phyloP scores from a whole-genome alignment of 2,113 vertebrate genomes.

The Amphilophus citrinellus region DNA sequence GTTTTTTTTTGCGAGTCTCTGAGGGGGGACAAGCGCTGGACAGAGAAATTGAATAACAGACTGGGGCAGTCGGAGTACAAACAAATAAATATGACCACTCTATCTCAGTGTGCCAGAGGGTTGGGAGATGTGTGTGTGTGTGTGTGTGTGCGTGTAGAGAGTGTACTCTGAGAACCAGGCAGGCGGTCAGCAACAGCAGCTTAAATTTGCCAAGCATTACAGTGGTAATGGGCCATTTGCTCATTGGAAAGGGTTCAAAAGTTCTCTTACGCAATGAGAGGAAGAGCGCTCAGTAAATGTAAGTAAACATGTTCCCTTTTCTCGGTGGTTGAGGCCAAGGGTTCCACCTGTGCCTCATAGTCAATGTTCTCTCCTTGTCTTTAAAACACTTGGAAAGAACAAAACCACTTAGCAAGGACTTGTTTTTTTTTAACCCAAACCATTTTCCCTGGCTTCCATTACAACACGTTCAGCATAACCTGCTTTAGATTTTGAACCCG shows the following conservation, averaged over 20 bases:
- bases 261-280: constrained; percentile 33
- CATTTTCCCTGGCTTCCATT: neutral
- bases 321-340: neutral
- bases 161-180: neutral
- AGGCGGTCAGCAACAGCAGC: constrained; percentile 5
- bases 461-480: neutral
- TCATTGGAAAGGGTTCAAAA: constrained; percentile 48
- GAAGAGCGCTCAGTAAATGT: constrained; percentile 18
- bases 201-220: constrained; percentile 14
- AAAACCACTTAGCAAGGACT: constrained; percentile 9
- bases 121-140: neutral
- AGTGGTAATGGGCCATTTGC: constrained; percentile 33
- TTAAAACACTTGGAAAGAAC: neutral
- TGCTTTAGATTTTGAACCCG: neutral
- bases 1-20: constrained; percentile 3
- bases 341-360: neutral
- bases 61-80: constrained; percentile 17
- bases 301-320: constrained; percentile 35
- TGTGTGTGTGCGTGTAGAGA: neutral
- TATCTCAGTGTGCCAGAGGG: constrained; percentile 18
- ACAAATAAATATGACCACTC: constrained; percentile 49
- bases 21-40: constrained; percentile 12
- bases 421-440: constrained; percentile 7
- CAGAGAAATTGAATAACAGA: constrained; percentile 36
- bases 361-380: neutral